A percentile compares a stretch with the other conserved stretches of the same genome.
phyloP scores from a whole-genome alignment of 2,113 vertebrate genomes.

The Galeopterus variegatus region DNA sequence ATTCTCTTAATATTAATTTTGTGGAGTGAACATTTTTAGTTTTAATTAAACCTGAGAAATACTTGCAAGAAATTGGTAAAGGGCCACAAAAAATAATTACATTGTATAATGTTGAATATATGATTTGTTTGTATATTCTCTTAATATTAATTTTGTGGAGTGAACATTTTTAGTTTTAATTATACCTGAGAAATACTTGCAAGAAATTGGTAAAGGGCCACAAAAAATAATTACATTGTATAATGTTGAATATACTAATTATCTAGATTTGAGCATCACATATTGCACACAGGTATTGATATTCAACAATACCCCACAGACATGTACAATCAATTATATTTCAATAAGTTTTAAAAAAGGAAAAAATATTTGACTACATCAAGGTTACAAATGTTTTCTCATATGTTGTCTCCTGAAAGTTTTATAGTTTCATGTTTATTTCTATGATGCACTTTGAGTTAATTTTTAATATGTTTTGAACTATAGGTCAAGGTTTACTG shows the following conservation, averaged over 20 bases:
- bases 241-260: too few relatives aligned
- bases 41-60: conserved; percentile 3
- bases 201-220: too few relatives aligned
- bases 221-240: too few relatives aligned
- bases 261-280: too few relatives aligned
- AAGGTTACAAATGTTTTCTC: neutral
- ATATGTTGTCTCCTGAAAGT: neutral
- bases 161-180: neutral
- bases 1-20: neutral
- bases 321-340: too few relatives aligned
- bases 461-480: neutral
- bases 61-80: too few relatives aligned
- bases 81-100: too few relatives aligned
- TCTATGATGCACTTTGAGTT: neutral
- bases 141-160: neutral
- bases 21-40: neutral
- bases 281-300: too few relatives aligned
- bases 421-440: neutral
- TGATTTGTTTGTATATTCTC: neutral
- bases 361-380: neutral
- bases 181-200: neutral
- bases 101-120: too few relatives aligned
- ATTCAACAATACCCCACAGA: too few relatives aligned
- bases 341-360: too few relatives aligned
- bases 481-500: neutral